These are phyloP conservation scores for Acyrthosiphon pisum DNA, from an alignment of 1,140 invertebrate species.

Conservation along the genomic window DNA sequence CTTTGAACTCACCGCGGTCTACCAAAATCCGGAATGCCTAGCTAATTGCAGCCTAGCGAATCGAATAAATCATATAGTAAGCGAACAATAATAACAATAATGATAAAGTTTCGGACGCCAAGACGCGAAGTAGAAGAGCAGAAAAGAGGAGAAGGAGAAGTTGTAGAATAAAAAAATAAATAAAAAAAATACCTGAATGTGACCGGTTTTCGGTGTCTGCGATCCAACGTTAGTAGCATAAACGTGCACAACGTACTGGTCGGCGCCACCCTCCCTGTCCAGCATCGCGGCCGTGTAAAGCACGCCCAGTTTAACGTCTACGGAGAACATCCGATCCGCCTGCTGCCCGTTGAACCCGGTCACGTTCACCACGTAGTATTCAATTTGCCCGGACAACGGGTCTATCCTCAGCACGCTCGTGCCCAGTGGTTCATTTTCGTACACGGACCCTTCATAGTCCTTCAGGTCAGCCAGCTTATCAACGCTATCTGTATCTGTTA, in stretches of 20 bases:
- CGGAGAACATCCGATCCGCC: conserved; percentile 84
- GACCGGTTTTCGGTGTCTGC: conserved; percentile 73
- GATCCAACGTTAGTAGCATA: conserved; percentile 75
- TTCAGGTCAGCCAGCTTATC: conserved; percentile 60
- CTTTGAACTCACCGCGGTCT: conserved; percentile 56
- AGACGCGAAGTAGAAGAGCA: background rate
- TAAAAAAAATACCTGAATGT: conserved; percentile 74
- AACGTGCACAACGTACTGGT: conserved; percentile 82
- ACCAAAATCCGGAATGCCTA: conserved; percentile 40
- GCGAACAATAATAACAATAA: conserved; percentile 53
- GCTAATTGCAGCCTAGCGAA: conserved; percentile 50
- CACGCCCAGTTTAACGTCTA: conserved; percentile 88
- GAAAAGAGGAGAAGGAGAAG: background rate
- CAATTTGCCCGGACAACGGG: conserved; percentile 68
- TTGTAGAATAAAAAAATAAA: conserved; percentile 29
- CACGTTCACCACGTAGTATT: conserved; percentile 92
- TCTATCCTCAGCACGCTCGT: conserved; percentile 78
- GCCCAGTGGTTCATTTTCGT: conserved; percentile 87
- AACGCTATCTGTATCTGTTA: conserved; percentile 69
- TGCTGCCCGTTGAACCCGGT: conserved; percentile 70
- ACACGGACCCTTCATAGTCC: conserved; percentile 74
- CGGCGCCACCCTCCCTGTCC: conserved; percentile 83
- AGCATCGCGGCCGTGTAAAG: conserved; percentile 83
- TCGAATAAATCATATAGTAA: conserved; percentile 56
- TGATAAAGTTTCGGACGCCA: conserved; percentile 48